phyloP scores from a whole-genome alignment of 2,888 invertebrate species.

The Baronia brevicornis region DNA sequence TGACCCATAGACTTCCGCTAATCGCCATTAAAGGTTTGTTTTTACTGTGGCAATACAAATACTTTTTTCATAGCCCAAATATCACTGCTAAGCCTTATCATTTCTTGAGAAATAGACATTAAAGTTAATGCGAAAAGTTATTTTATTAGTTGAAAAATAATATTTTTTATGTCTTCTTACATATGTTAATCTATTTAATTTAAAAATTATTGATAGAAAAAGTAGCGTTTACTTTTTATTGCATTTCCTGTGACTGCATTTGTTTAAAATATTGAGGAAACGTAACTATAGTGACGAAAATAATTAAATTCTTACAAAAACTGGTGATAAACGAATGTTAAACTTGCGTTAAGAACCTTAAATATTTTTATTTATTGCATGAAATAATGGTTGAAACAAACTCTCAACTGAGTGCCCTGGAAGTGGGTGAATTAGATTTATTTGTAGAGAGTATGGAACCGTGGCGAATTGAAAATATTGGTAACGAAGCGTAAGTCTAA shows the following conservation, averaged over 20 bases:
- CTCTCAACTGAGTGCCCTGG: slow-evolving; percentile 69
- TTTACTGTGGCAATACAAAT: slow-evolving; percentile 36
- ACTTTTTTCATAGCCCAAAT: slow-evolving; percentile 5
- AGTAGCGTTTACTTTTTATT: too few relatives aligned
- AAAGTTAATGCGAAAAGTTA: not conserved
- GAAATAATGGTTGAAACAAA: slow-evolving; percentile 71
- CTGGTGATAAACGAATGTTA: too few relatives aligned
- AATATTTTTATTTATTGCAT: too few relatives aligned
- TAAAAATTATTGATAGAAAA: slow-evolving; percentile 1
- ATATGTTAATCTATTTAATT: too few relatives aligned
- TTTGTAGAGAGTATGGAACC: slow-evolving; percentile 83
- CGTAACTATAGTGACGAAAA: slow-evolving; percentile 34
- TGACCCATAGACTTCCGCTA: slow-evolving; percentile 53
- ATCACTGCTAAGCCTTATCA: not conserved
- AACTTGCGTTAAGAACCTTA: too few relatives aligned
- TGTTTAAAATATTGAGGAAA: slow-evolving; percentile 23
- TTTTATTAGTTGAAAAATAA: too few relatives aligned
- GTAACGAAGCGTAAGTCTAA: slow-evolving; percentile 65
- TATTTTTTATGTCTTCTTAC: too few relatives aligned
- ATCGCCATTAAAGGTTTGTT: slow-evolving; percentile 48
- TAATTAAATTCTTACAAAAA: slow-evolving; percentile 2
- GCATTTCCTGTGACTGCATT: slow-evolving; percentile 22
- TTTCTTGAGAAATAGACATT: not conserved
- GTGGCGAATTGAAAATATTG: slow-evolving; percentile 80
- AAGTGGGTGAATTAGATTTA: slow-evolving; percentile 82